Percentiles rank a stretch among this genome's conserved stretches.
These are phyloP conservation scores for Ornithorhynchus anatinus DNA, from an alignment of 2,113 vertebrate genomes.

Conservation along the genomic window DNA sequence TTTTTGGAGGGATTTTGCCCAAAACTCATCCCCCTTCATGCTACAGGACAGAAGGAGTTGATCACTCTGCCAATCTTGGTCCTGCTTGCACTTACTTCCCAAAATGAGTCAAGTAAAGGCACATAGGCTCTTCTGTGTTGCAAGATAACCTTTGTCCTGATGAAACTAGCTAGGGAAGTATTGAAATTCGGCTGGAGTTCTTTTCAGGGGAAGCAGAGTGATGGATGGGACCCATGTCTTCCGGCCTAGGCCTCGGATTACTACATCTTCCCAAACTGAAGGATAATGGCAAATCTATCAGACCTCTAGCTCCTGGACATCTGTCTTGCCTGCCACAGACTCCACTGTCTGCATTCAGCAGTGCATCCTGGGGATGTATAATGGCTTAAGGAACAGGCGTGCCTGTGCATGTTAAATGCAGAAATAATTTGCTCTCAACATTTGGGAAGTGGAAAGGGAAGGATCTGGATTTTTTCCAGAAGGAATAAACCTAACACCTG, in stretches of 20 bases:
- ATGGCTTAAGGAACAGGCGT: not conserved
- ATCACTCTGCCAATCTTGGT: not conserved
- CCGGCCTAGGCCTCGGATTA: not conserved
- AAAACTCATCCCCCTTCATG: not conserved
- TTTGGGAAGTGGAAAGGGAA: not conserved
- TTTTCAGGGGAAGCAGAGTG: not conserved
- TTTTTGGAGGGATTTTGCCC: constrained; percentile 5
- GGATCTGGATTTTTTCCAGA: not conserved
- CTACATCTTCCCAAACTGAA: not conserved
- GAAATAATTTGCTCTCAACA: not conserved
- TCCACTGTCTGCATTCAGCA: not conserved
- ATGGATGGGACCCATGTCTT: not conserved
- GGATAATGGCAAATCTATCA: not conserved
- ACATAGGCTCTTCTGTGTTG: not conserved
- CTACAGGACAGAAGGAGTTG: not conserved
- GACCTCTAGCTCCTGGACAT: not conserved
- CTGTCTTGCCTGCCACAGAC: not conserved
- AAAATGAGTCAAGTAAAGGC: not conserved
- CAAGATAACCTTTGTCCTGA: not conserved
- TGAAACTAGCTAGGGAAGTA: not conserved
- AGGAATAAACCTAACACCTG: not conserved
- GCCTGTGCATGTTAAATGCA: not conserved
- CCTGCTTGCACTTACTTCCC: not conserved
- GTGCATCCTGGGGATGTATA: not conserved
- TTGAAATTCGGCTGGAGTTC: not conserved